Percentiles rank a stretch among this genome's conserved stretches.
phyloP scores from a whole-genome alignment of 2,888 invertebrate species.

The Ernsta delagoae region DNA sequence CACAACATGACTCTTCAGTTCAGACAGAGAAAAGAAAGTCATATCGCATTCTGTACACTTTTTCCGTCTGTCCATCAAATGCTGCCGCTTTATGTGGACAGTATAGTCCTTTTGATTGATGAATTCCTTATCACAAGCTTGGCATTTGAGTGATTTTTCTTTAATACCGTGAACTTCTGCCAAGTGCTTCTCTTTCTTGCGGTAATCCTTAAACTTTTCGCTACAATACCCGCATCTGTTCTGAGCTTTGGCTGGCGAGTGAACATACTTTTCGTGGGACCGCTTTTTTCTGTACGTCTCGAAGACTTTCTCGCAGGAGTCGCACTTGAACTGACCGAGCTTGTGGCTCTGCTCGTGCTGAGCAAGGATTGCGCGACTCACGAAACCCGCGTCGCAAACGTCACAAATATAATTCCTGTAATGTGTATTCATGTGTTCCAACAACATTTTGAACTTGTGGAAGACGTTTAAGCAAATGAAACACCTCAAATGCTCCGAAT shows the following conservation, averaged over 20 bases:
- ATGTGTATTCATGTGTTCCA: slow-evolving; percentile 71
- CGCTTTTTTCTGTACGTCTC: slow-evolving; percentile 72
- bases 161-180: slow-evolving; percentile 56
- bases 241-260: slow-evolving; percentile 52
- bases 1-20: slow-evolving; percentile 62
- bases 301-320: slow-evolving; percentile 73
- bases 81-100: slow-evolving; percentile 61
- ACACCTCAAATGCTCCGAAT: slow-evolving; percentile 46
- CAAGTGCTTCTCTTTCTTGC: slow-evolving; percentile 59
- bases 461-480: slow-evolving; percentile 50
- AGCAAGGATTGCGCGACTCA: slow-evolving; percentile 57
- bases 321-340: slow-evolving; percentile 61
- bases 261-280: slow-evolving; percentile 73
- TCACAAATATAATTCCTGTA: slow-evolving; percentile 66
- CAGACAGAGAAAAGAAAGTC: slow-evolving; percentile 58
- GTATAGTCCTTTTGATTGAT: slow-evolving; percentile 53
- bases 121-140: slow-evolving; percentile 60
- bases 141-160: slow-evolving; percentile 51
- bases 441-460: slow-evolving; percentile 54
- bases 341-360: slow-evolving; percentile 62
- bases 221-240: slow-evolving; percentile 65
- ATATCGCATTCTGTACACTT: slow-evolving; percentile 52
- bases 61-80: slow-evolving; percentile 57
- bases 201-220: slow-evolving; percentile 60
- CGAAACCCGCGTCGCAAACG: slow-evolving; percentile 65